phyloP scores from a whole-genome alignment of 2,113 vertebrate species.

The Hippocampus barbouri region DNA sequence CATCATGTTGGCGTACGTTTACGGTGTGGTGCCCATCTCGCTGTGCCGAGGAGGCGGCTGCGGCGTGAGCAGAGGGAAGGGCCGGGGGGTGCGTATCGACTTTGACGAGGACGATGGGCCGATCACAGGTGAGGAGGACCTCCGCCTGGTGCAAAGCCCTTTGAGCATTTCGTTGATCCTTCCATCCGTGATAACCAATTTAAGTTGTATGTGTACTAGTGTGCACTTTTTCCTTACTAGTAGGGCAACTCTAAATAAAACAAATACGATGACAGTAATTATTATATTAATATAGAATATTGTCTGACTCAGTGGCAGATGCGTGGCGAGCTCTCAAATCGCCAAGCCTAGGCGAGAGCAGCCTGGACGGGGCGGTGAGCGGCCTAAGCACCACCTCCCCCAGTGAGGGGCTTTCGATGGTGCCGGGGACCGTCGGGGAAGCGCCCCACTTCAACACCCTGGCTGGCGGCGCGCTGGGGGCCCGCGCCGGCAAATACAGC shows the following conservation, averaged over 20 bases:
- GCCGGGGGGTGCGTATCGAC: conserved; percentile 92
- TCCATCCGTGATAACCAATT: too few species aligned
- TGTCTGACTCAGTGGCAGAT: conserved; percentile 81
- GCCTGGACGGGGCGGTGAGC: conserved; percentile 90
- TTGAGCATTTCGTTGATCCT: too few species aligned
- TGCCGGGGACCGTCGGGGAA: conserved; percentile 86
- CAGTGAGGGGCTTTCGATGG: conserved; percentile 88
- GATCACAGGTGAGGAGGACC: conserved; percentile 83
- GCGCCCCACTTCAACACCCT: conserved; percentile 90
- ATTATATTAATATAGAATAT: too few species aligned
- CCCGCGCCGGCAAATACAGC: conserved; percentile 88
- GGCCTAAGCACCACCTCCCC: conserved; percentile 86
- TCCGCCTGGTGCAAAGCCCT: too few species aligned
- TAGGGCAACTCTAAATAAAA: too few species aligned
- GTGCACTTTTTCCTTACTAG: too few species aligned
- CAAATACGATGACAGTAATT: too few species aligned
- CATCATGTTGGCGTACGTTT: conserved; percentile 98
- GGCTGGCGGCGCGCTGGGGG: conserved; percentile 84
- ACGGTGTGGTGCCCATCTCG: conserved; percentile 95
- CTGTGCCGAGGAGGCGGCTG: conserved; percentile 95
- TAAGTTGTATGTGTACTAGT: too few species aligned
- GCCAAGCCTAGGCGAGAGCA: conserved; percentile 94
- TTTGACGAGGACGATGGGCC: conserved; percentile 97
- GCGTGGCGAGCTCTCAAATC: conserved; percentile 97
- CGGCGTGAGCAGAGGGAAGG: conserved; percentile 93